Conservation (phyloP, 2,113 vertebrate species). For the Hyaena hyaena region DNA sequence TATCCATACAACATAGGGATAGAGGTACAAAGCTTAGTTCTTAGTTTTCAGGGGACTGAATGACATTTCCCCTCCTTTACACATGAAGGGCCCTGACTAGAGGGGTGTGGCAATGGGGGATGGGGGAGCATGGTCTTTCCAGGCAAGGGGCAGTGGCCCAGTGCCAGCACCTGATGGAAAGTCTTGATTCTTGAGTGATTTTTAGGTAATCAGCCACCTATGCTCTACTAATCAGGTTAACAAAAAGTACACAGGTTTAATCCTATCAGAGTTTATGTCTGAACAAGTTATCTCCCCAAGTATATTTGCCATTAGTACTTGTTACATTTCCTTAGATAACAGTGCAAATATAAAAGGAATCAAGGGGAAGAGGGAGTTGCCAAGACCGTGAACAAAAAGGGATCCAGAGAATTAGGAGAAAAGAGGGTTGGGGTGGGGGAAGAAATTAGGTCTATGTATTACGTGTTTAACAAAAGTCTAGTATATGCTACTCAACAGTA, state of each 20-base stretch:
- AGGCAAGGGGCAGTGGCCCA: neutral
- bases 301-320: conserved; percentile 60
- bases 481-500: neutral
- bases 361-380: neutral
- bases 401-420: neutral
- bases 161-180: neutral
- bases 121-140: neutral
- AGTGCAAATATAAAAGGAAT: conserved; percentile 64
- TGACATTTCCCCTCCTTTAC: neutral
- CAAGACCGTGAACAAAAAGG: neutral
- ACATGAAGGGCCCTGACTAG: neutral
- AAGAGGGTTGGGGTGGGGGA: accelerated
- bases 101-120: neutral
- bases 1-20: neutral
- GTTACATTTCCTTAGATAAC: conserved; percentile 70
- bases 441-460: neutral
- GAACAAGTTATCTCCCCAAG: conserved; percentile 62
- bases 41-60: neutral
- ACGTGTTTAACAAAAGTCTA: neutral
- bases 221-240: conserved; percentile 24
- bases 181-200: neutral
- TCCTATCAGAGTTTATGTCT: conserved; percentile 68
- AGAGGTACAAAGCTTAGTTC: neutral
- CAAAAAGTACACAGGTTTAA: conserved; percentile 62
- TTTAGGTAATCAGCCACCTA: neutral